These are phyloP conservation scores for Drosophila suzukii DNA, from an alignment of 1,140 invertebrate species.

Conservation along the genomic window DNA sequence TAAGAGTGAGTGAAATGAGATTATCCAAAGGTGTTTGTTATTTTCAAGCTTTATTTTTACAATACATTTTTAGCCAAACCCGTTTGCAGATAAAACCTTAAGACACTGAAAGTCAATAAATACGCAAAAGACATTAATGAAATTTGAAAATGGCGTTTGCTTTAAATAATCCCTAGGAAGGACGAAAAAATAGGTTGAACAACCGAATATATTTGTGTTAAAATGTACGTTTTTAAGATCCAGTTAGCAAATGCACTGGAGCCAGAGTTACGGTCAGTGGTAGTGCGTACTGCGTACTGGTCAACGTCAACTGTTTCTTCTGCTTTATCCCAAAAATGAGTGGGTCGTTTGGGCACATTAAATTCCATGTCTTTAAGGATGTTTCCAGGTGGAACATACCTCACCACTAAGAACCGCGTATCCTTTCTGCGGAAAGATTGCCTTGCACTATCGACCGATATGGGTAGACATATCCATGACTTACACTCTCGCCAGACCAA, in stretches of 20 bases:
- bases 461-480: background rate
- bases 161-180: background rate
- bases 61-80: slow-evolving; percentile 55
- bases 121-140: slow-evolving; percentile 53
- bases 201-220: background rate
- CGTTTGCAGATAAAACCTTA: slow-evolving; percentile 48
- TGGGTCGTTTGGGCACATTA: background rate
- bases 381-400: slow-evolving; percentile 2
- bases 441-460: background rate
- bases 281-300: background rate
- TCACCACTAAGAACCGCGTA: background rate
- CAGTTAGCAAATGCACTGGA: background rate
- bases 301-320: background rate
- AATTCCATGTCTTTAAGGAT: background rate
- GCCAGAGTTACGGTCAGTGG: too few species aligned
- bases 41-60: slow-evolving; percentile 65
- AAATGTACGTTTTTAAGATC: background rate
- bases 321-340: background rate
- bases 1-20: slow-evolving; percentile 40
- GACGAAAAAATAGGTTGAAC: background rate
- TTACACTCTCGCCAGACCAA: background rate
- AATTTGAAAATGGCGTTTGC: background rate
- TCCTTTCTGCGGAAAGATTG: background rate
- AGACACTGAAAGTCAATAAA: slow-evolving; percentile 66
- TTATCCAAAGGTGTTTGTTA: slow-evolving; percentile 57